Evolutionary conservation across 2,113 vertebrate genomes (phyloP).

Genomic region (Turdus rufiventris): DNA sequence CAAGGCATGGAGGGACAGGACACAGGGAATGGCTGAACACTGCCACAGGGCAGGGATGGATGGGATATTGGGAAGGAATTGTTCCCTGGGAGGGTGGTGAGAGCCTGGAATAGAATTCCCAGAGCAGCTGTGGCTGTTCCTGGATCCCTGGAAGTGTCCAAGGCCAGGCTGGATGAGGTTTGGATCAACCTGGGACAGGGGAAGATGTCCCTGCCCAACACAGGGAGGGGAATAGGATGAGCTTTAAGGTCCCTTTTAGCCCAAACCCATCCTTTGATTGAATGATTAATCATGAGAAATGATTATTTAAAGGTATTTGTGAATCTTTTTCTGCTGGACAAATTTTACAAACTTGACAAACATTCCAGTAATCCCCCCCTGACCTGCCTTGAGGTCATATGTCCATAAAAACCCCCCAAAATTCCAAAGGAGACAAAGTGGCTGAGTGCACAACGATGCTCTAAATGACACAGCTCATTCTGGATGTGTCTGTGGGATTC

Average conservation of each 20-base stretch:
- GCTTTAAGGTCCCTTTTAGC: neutral
- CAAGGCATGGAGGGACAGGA: neutral
- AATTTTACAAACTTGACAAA: neutral
- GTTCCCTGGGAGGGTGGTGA: accelerated
- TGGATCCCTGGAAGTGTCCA: too few relatives aligned
- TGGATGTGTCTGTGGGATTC: neutral
- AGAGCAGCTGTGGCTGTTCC: neutral
- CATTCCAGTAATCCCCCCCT: accelerated
- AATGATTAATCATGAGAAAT: neutral
- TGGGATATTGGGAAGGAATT: neutral
- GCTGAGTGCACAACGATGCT: neutral
- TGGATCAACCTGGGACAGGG: too few relatives aligned
- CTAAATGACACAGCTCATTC: neutral
- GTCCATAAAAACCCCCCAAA: accelerated
- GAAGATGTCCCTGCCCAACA: too few relatives aligned
- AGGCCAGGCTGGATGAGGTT: too few relatives aligned
- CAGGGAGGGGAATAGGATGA: too few relatives aligned
- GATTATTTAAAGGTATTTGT: neutral
- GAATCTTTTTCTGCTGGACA: neutral
- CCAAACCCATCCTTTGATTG: neutral
- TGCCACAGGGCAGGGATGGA: accelerated
- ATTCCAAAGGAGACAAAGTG: neutral
- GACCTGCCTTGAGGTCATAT: neutral
- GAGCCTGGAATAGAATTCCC: accelerated
- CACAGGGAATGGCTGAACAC: neutral